These are phyloP conservation scores for Macrophya alboannulata DNA, from an alignment of 2,888 invertebrate species.

Conservation along the genomic window DNA sequence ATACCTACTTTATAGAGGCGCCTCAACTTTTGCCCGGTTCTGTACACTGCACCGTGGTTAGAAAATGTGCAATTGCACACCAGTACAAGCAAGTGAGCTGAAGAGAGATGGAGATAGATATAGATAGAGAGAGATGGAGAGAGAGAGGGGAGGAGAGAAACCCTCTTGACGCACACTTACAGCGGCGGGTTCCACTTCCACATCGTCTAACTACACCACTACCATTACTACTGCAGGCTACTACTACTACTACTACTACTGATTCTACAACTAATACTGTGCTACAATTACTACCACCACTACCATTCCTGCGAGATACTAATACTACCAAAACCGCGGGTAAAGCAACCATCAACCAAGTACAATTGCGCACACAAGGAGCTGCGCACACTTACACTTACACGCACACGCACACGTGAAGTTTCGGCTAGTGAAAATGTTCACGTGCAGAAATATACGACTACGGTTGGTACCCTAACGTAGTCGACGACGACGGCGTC, in stretches of 20 bases:
- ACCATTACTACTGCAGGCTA: neutral
- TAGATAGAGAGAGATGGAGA: conserved; percentile 61
- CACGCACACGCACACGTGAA: neutral
- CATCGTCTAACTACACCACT: neutral
- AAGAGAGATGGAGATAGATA: conserved; percentile 43
- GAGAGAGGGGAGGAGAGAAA: conserved; percentile 62
- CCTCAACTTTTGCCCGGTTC: conserved; percentile 41
- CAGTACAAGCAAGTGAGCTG: neutral
- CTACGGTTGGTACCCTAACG: neutral
- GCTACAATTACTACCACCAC: neutral
- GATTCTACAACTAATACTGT: neutral
- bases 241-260: conserved; percentile 15
- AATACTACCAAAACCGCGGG: neutral
- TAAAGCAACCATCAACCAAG: neutral
- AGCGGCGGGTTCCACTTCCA: conserved; percentile 16
- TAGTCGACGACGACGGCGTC: neutral
- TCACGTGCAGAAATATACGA: conserved; percentile 24
- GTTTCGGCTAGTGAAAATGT: conserved; percentile 7
- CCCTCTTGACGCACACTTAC: conserved; percentile 41
- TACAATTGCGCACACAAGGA: neutral
- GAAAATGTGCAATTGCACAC: conserved; percentile 54
- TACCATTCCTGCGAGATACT: neutral
- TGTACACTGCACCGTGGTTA: conserved; percentile 28
- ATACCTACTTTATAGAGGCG: neutral
- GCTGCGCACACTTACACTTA: neutral